phyloP scores from a whole-genome alignment of 1,140 invertebrate species.

The Drosophila tani region DNA sequence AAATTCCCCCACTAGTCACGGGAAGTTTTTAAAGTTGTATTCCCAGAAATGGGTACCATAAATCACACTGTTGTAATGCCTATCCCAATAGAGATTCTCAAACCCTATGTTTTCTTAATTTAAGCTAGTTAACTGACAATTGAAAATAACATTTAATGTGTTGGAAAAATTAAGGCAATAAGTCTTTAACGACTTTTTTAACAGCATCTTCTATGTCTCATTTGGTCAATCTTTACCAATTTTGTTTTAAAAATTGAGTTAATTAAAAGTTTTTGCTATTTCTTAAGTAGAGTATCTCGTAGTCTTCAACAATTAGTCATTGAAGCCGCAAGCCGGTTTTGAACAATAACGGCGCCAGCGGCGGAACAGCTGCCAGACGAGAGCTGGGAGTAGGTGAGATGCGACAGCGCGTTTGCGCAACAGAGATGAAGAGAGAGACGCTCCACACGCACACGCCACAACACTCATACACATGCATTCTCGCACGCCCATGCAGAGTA shows the following conservation, averaged over 20 bases:
- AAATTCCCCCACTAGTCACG: slow-evolving; percentile 19
- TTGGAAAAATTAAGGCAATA: too few relatives aligned
- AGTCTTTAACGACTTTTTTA: background rate
- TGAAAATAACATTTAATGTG: too few relatives aligned
- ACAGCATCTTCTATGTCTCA: too few relatives aligned
- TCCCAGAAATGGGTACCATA: background rate
- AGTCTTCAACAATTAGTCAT: background rate
- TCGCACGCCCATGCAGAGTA: slow-evolving; percentile 12
- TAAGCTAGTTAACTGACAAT: too few relatives aligned
- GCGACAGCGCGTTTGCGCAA: slow-evolving; percentile 73
- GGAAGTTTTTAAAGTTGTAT: background rate
- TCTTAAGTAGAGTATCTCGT: slow-evolving; percentile 31
- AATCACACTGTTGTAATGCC: background rate
- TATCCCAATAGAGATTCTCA: background rate
- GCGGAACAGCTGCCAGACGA: slow-evolving; percentile 55
- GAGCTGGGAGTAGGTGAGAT: slow-evolving; percentile 40
- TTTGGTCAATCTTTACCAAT: too few relatives aligned
- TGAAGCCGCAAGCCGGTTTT: slow-evolving; percentile 64
- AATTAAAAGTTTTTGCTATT: too few relatives aligned
- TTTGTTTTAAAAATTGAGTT: too few relatives aligned
- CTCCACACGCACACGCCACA: slow-evolving; percentile 17
- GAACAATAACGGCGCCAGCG: slow-evolving; percentile 66
- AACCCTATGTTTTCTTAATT: too few relatives aligned
- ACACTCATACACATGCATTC: slow-evolving; percentile 10
- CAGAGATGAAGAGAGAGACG: slow-evolving; percentile 57